Base-by-base conservation (phyloP, 1,140 invertebrate species). In the Brachionus sp. region DNA sequence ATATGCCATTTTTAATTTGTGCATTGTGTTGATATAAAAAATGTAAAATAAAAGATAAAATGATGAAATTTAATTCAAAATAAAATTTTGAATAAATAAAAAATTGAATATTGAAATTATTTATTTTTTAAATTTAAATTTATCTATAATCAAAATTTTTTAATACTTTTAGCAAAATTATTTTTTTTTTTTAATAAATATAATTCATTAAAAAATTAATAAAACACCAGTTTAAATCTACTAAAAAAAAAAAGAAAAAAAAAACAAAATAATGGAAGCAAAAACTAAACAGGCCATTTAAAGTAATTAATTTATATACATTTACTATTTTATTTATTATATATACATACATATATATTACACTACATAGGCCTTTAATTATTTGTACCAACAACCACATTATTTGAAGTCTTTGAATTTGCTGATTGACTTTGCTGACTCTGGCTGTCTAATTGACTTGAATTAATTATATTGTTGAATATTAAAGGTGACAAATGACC, bases 171-270 rank as follows among this genome's bases (percentile, higher is more conserved):
- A n/a, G 10, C 13, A n/a, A 16, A 50, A n/a, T 16, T n/a, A 4
- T 5, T n/a, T 50, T 50, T 50, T 50, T 50, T 50, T 50, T 5
- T n/a, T 50, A 50, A 50, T 50, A 50, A 50, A 50, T 50, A 50
- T 16, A 16, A 50, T 50, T 50, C 44, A 50, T 50, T 50, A 50
- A 3, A 50, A 50, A 50, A 50, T 50, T 50, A 64, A 33, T 64
- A 64, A 64, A 64, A 64, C 57, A 64, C 57, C 57, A 64, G 57
- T 64, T 64, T 64, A 46, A 64, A 25, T 64, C 25, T 64, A 25
- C 25, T 25, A 25, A 25, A 9, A 23, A 29, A 62, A 12, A 62
- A 23, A n/a, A n/a, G n/a, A 23, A 3, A 9, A 62, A 64, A 33
- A 29, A 64, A 64, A 64, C 25, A 64, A 64, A 64, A 64, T 25